Conservation (phyloP, 2,888 invertebrate genomes). For the Meta bourneti region DNA sequence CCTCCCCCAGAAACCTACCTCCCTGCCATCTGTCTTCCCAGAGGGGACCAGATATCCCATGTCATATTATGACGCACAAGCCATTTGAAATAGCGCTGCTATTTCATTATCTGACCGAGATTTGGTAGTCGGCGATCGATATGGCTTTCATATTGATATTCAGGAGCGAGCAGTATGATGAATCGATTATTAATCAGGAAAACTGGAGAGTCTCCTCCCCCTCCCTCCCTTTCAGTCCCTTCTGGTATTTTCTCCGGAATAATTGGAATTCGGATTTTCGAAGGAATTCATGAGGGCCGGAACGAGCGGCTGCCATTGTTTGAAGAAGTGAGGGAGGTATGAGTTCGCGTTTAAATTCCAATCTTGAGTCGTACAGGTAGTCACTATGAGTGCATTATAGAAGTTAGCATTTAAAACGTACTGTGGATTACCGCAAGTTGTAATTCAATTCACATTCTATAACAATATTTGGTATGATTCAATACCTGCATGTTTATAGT, state of each 20-base stretch:
- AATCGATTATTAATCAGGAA: constrained; percentile 54
- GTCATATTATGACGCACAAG: constrained; percentile 63
- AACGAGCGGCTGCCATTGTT: neutral
- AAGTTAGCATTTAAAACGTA: too few relatives aligned
- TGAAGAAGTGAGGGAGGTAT: neutral
- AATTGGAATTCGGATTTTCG: constrained; percentile 29
- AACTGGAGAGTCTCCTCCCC: neutral
- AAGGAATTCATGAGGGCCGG: neutral
- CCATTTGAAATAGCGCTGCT: constrained; percentile 64
- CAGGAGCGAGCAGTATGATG: constrained; percentile 30
- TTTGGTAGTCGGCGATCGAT: constrained; percentile 50
- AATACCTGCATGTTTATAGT: too few relatives aligned
- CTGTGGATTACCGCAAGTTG: too few relatives aligned
- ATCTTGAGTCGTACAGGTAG: too few relatives aligned
- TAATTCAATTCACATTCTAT: too few relatives aligned
- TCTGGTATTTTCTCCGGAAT: constrained; percentile 8
- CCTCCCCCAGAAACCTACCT: neutral
- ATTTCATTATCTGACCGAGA: constrained; percentile 70
- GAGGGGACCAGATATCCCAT: constrained; percentile 42
- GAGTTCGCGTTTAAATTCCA: too few relatives aligned
- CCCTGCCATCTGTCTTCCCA: constrained; percentile 54
- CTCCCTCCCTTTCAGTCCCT: neutral
- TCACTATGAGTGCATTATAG: too few relatives aligned
- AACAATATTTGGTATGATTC: too few relatives aligned
- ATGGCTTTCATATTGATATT: constrained; percentile 61